A percentile compares a stretch with the other conserved stretches of the same genome.
These are phyloP conservation scores for Lota lota DNA, from an alignment of 2,113 vertebrate species.

Conservation along the genomic window DNA sequence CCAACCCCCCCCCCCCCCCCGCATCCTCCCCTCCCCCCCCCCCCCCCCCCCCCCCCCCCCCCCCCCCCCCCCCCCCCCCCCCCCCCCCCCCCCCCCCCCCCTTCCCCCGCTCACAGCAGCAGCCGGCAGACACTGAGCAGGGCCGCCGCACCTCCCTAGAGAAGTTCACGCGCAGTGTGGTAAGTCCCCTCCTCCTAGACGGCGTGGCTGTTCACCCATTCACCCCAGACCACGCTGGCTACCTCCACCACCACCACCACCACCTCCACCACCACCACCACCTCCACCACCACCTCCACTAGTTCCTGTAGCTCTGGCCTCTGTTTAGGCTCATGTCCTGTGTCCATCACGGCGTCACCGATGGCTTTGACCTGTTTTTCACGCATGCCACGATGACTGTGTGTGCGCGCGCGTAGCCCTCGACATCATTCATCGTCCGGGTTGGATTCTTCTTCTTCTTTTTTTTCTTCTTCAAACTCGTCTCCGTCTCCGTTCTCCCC, in stretches of 20 bases:
- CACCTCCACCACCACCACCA: constrained; percentile 26
- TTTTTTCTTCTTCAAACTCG: constrained; percentile 3
- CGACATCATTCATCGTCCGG: background rate
- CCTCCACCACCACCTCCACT: constrained; percentile 26
- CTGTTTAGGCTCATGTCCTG: constrained; percentile 10
- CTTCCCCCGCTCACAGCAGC: constrained; percentile 61
- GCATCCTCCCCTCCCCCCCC: constrained; percentile 18
- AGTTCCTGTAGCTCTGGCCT: background rate
- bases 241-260: constrained; percentile 54
- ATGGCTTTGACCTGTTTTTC: background rate
- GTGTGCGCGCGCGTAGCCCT: background rate
- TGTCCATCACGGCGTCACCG: background rate
- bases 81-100: constrained; percentile 39
- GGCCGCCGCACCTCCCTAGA: constrained; percentile 97
- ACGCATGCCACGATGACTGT: background rate
- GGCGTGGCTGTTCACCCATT: constrained; percentile 52
- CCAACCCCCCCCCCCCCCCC: constrained; percentile 19
- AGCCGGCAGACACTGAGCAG: constrained; percentile 93
- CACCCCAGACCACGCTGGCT: constrained; percentile 66
- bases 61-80: constrained; percentile 15
- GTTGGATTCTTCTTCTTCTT: constrained; percentile 19
- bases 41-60: constrained; percentile 39
- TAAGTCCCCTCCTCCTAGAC: constrained; percentile 75
- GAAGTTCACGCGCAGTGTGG: constrained; percentile 97
- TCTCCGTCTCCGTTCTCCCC: constrained; percentile 5